Base-by-base conservation (phyloP, 2,888 invertebrate genomes). In the Romanomermis culicivorax region DNA sequence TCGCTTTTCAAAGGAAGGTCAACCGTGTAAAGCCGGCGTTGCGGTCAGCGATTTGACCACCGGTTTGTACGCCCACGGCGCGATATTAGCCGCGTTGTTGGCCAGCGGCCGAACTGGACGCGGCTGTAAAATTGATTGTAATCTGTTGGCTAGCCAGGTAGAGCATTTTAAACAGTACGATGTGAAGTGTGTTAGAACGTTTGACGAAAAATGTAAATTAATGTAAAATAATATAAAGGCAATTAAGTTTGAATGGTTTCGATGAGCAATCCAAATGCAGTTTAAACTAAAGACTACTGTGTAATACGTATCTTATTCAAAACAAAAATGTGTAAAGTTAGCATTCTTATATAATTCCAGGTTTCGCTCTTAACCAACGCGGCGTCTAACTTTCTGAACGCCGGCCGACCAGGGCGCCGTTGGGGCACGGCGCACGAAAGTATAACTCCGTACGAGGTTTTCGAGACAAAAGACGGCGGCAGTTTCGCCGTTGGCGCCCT, bases 341-440 rank as follows among this genome's bases (percentile, higher is more conserved):
- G 17, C 36, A 11, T 36, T 36, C 36, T 7, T 17, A 36, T 11
- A 7, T 23, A 43, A 42, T 60, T 60, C 20, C 52, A 73, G 73
- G 69, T 91, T 36, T 79, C 88, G 0, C 79, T 80, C 64, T 76
- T 95, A 68, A 83, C 85, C 25, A 89, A 93, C 68, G 77, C 91
- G 14, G 89, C 80, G 0, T 81, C 82, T 1, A 88, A 85, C 71
- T 93, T 84, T 70, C 73, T 95, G 29, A 95, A 93, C 69, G 81
- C 80, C 50, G 81, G 80, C 0, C 75, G 76, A 26, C 84, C 85
- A 64, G 82, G 82, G 0, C 73, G 76, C 56, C 76, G 85, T 52
- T 82, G 82, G 79, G 93, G 93, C n/a, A 89, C 89, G 0, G 84
- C 84, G 0, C 93, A 95, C 69, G 83, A 81, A 57, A 88, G 85